Evolutionary conservation across 2,888 invertebrate species (phyloP), one percentile per base, ranked within the genome.

Genomic region (Phlogophora meticulosa): DNA sequence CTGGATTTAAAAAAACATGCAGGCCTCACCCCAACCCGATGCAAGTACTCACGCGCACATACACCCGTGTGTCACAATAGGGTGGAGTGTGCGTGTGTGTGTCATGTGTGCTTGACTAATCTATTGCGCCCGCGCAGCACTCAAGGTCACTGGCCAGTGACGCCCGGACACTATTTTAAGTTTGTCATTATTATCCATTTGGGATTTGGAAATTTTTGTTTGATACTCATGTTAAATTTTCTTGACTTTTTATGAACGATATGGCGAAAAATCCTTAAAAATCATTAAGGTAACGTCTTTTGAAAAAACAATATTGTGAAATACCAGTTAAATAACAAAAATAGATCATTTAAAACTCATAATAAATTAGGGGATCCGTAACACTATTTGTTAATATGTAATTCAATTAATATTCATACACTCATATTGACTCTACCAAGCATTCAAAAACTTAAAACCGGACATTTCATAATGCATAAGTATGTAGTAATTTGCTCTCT

Each of bases 61-160:
- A 51, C 46, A 85, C 80, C 69, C 57, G 55, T 68, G 68, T 76
- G 70, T 75, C 24, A 34, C 45, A 67, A 80, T 77, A 75, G 82
- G 78, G 77, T 75, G 71, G 63, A 32, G 40, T 57, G 10, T 78
- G 76, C 70, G 70, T 73, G 82, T 82, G 78, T 85, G 83, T 83
- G 80, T 70, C 13, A 48, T 87, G 85, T 87, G 81, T 85, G 89
- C 82, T 84, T 88, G 82, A 84, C 86, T 90, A 90, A 91, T 91
- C 90, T 92, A 90, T 87, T 92, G 92, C 92, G 91, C 88, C 87
- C 87, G 92, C 91, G 88, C 86, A 83, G 77, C 83, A 85, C 82
- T 88, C 89, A 90, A 94, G 94, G 94, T 93, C 93, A 94, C 94
- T 94, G 94, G 86, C 94, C 94, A 94, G 89, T 85, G 81, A 75